Conservation (phyloP, 2,888 invertebrate species). For the Phortica okadai region DNA sequence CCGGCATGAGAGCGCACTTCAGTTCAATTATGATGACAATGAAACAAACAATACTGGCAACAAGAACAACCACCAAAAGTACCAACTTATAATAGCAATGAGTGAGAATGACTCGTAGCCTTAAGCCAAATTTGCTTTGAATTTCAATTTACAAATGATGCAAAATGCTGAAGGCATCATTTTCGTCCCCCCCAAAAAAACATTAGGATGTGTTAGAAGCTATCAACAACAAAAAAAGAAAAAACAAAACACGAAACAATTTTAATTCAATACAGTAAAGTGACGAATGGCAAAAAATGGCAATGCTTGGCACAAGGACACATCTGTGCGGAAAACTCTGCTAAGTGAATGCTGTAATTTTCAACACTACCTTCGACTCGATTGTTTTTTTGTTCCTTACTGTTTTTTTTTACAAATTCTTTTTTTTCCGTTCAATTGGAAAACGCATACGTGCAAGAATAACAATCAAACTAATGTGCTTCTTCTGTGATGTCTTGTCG, state of each 20-base stretch:
- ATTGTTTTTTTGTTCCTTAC: neutral
- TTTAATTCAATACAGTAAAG: constrained; percentile 70
- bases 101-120: constrained; percentile 43
- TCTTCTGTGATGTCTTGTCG: constrained; percentile 34
- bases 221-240: constrained; percentile 16
- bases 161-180: constrained; percentile 60
- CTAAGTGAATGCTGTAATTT: constrained; percentile 44
- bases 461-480: constrained; percentile 60
- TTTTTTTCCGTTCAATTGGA: constrained; percentile 3
- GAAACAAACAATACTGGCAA: constrained; percentile 12
- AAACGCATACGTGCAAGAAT: constrained; percentile 36
- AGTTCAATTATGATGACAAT: constrained; percentile 46
- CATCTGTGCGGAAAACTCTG: constrained; percentile 48
- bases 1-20: constrained; percentile 22
- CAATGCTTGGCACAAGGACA: constrained; percentile 50
- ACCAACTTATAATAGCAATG: neutral
- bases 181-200: neutral
- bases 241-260: constrained; percentile 50
- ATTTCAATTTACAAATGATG: constrained; percentile 65
- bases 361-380: constrained; percentile 22
- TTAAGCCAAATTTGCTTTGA: constrained; percentile 43
- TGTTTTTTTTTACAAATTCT: too few species aligned
- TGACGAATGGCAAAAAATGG: constrained; percentile 57
- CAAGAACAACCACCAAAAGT: constrained; percentile 24
- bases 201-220: too few species aligned